Evolutionary conservation across 2,888 invertebrate genomes (phyloP).

Genomic region (Odontocolon sp.): DNA sequence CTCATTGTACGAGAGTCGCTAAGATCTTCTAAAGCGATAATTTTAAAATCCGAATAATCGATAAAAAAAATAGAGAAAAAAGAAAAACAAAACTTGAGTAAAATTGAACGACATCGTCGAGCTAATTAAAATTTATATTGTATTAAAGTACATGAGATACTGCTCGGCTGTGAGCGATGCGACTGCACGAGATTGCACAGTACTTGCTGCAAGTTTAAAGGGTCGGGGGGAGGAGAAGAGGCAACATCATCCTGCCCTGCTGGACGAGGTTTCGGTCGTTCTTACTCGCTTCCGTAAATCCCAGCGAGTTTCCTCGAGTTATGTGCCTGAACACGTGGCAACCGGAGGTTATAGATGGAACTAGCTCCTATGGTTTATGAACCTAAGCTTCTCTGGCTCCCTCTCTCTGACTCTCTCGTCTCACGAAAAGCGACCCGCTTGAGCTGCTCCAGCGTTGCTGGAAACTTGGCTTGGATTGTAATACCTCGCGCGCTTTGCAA

Average conservation of each 20-base stretch:
- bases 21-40: too few relatives aligned
- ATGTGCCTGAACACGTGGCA: conserved; percentile 40
- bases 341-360: conserved; percentile 45
- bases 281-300: conserved; percentile 54
- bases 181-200: too few relatives aligned
- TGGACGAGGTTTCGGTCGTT: conserved; percentile 38
- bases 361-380: conserved; percentile 40
- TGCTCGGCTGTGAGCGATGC: too few relatives aligned
- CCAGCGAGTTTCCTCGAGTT: conserved; percentile 30
- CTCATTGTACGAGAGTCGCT: neutral
- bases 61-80: too few relatives aligned
- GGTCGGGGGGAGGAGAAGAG: conserved; percentile 34
- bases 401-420: conserved; percentile 3
- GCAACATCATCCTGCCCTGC: conserved; percentile 11
- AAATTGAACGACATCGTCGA: too few relatives aligned
- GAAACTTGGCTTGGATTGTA: conserved; percentile 39
- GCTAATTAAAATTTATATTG: too few relatives aligned
- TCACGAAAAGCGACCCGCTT: neutral
- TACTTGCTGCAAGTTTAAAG: conserved; percentile 24
- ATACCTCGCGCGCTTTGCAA: neutral
- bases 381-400: conserved; percentile 34
- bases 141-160: too few relatives aligned
- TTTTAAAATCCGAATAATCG: too few relatives aligned
- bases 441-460: conserved; percentile 1
- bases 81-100: too few relatives aligned